Base-by-base conservation (phyloP, 2,888 invertebrate genomes). In the Phania funesta region DNA sequence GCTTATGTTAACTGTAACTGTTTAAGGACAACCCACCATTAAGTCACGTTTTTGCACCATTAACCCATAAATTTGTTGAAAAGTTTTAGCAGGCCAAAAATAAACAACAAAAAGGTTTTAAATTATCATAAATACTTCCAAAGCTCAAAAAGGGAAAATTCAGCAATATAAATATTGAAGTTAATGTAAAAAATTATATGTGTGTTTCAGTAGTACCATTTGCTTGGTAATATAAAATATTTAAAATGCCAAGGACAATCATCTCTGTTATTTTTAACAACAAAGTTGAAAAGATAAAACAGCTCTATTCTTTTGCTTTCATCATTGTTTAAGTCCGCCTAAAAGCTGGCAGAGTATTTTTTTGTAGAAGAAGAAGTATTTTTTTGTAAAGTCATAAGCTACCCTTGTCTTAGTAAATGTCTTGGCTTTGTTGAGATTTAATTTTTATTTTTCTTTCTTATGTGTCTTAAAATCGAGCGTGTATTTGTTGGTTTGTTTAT, bases 11-110 rank as follows among this genome's bases (percentile, higher is more conserved):
- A n/a, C 13, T 54, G 29, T 29, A 18, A 9, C 5, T 26, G 26
- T 38, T 70, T 60, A 71, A 58, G 79, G 20, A 76, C 20, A 41
- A 56, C 22, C 76, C 68, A 85, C 86, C 86, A 88, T 88, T 88
- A 88, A 89, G 88, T 88, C 88, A 88, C 88, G 88, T 88, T 89
- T 88, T 88, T 88, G 87, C 89, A 89, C 88, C 88, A 88, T 88
- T 88, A 88, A 88, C 88, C 88, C 89, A 88, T 87, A 88, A 89
- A 88, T 56, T 70, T 60, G 46, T 58, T 58, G 26, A 52, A 18
- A 70, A 18, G 13, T n/a, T 60, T 6, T n/a, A n/a, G n/a, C 11
- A 5, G 29, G 9, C 29, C 9, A 46, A 22, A 32, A 24, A 38
- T 70, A 74, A 32, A 26, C 16, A n/a, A 41, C 20, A 80, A 18